These are phyloP conservation scores for Cosmia trapezina DNA, from an alignment of 2,888 invertebrate genomes.

Conservation along the genomic window DNA sequence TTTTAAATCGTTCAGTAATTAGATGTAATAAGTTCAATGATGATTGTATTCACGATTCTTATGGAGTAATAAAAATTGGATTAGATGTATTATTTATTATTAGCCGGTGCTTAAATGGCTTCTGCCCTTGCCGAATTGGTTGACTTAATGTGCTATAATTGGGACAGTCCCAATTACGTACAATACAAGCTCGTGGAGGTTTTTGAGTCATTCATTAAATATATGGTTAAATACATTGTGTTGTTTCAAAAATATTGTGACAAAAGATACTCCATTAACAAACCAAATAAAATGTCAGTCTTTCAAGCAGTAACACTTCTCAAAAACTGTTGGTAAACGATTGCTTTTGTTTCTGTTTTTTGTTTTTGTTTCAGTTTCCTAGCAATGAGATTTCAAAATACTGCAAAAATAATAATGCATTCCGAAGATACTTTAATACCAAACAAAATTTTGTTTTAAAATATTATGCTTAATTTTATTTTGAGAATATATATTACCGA, in stretches of 20 bases:
- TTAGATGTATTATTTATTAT: slow-evolving; percentile 28
- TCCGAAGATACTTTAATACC: too few relatives aligned
- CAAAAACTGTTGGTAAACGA: too few relatives aligned
- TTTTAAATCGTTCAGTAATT: slow-evolving; percentile 53
- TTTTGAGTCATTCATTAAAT: background rate
- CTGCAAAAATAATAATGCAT: background rate
- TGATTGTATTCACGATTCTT: slow-evolving; percentile 40
- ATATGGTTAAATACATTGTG: too few relatives aligned
- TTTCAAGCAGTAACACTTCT: too few relatives aligned
- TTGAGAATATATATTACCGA: too few relatives aligned
- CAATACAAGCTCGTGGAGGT: background rate
- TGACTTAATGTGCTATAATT: slow-evolving; percentile 6
- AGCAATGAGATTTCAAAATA: background rate
- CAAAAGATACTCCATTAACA: background rate
- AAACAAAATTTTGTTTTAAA: too few relatives aligned
- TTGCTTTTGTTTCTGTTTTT: too few relatives aligned
- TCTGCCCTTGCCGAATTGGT: slow-evolving; percentile 23
- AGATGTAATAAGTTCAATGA: slow-evolving; percentile 35
- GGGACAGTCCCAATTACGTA: background rate
- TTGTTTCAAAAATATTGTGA: background rate
- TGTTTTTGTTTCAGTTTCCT: too few relatives aligned
- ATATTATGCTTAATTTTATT: too few relatives aligned
- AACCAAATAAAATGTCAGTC: background rate
- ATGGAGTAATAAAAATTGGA: slow-evolving; percentile 10
- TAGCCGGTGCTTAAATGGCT: slow-evolving; percentile 1